phyloP scores from a whole-genome alignment of 2,888 invertebrate genomes.

The Morpho achilles region DNA sequence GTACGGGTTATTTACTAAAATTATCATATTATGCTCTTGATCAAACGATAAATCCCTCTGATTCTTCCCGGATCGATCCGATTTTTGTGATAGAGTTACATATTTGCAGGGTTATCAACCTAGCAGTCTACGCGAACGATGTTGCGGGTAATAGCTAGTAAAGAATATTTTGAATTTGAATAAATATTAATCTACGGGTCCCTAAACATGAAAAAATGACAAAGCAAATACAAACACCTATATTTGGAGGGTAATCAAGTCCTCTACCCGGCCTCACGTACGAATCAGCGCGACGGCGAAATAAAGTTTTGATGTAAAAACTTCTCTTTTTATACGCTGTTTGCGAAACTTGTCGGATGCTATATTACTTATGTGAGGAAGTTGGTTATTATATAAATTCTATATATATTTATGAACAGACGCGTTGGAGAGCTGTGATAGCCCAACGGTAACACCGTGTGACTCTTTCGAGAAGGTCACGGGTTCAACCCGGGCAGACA shows the following conservation, averaged over 20 bases:
- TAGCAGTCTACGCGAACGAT: no score
- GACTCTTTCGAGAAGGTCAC: no score
- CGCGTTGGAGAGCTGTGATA: not conserved
- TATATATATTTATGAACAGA: conserved; percentile 1
- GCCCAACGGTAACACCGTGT: no score
- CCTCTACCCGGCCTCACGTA: conserved; percentile 68
- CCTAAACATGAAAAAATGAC: conserved; percentile 5
- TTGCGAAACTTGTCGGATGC: conserved; percentile 44
- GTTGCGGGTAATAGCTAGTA: no score
- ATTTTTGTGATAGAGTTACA: no score
- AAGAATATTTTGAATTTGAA: not conserved
- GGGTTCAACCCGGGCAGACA: no score
- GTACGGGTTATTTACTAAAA: no score
- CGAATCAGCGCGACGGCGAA: conserved; percentile 58
- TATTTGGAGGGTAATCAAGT: conserved; percentile 61
- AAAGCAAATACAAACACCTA: conserved; percentile 11
- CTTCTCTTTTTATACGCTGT: conserved; percentile 70
- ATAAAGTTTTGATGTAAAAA: conserved; percentile 80
- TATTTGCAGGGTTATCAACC: no score
- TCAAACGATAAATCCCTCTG: no score
- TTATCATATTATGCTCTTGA: no score
- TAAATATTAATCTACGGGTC: not conserved
- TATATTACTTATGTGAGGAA: conserved; percentile 22
- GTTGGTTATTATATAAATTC: conserved; percentile 18
- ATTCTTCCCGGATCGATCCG: no score